These are phyloP conservation scores for Mastigias papua DNA, from an alignment of 30 jellyfish, hydroid and myxozoan species.

Conservation along the genomic window DNA sequence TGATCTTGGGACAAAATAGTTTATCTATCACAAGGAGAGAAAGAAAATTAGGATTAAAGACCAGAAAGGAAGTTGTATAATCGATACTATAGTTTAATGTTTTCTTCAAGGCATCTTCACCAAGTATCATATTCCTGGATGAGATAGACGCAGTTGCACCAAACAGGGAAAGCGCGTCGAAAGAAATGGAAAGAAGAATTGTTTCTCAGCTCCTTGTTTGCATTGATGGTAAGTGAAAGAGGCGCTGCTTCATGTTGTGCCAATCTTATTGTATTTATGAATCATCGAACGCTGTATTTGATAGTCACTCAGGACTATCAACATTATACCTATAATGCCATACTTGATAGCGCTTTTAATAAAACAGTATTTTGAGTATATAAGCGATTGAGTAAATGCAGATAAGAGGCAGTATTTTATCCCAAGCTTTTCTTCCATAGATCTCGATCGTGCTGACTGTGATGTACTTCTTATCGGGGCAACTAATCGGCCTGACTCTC, in stretches of 20 bases:
- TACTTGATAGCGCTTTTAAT: too few relatives aligned
- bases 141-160: constrained; percentile 99
- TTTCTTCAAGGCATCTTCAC: constrained; percentile 76
- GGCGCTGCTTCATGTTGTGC: background rate
- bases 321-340: too few relatives aligned
- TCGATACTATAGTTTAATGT: too few relatives aligned
- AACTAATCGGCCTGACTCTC: constrained; percentile 94
- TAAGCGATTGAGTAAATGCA: too few relatives aligned
- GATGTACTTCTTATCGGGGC: constrained; percentile 97
- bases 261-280: background rate
- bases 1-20: too few relatives aligned
- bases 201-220: constrained; percentile 96
- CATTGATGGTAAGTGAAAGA: constrained; percentile 89
- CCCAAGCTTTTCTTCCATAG: constrained; percentile 28
- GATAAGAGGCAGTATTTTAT: too few relatives aligned
- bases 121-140: constrained; percentile 90
- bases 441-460: constrained; percentile 86
- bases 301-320: too few relatives aligned
- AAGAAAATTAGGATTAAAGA: too few relatives aligned
- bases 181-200: constrained; percentile 98
- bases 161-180: constrained; percentile 95
- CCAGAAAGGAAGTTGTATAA: too few relatives aligned
- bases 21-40: too few relatives aligned
- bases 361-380: too few relatives aligned
- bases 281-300: too few relatives aligned